Percentiles rank a stretch among this genome's conserved stretches.
Conservation (phyloP, 2,888 invertebrate genomes). For the Drosophila fungiperda region DNA sequence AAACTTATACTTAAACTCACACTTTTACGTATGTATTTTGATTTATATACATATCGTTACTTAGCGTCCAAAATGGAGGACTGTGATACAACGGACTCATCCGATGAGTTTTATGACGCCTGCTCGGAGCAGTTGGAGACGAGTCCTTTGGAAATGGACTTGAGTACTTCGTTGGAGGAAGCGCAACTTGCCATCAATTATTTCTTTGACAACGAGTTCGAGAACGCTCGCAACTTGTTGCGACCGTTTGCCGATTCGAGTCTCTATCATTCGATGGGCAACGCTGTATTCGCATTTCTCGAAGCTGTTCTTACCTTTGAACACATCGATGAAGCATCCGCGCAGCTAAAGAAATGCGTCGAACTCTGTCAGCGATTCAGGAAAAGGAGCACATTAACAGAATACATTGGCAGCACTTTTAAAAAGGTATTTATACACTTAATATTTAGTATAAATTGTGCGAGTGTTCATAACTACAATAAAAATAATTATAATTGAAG, state of each 20-base stretch:
- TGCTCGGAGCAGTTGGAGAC: constrained; percentile 13
- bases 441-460: background rate
- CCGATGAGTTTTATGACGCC: constrained; percentile 50
- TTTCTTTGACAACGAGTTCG: constrained; percentile 96
- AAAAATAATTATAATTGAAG: background rate
- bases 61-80: constrained; percentile 9
- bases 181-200: constrained; percentile 92
- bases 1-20: background rate
- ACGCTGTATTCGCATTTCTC: constrained; percentile 94
- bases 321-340: constrained; percentile 90
- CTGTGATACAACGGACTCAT: constrained; percentile 13
- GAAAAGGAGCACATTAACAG: constrained; percentile 88
- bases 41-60: background rate
- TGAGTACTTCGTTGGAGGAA: constrained; percentile 88
- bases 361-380: constrained; percentile 89
- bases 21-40: background rate
- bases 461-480: background rate
- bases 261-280: constrained; percentile 96
- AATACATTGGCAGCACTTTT: constrained; percentile 93
- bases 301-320: constrained; percentile 98
- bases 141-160: constrained; percentile 63
- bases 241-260: constrained; percentile 92
- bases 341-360: constrained; percentile 91
- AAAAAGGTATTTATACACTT: constrained; percentile 85
- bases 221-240: constrained; percentile 91